Base-by-base conservation (phyloP, 2,113 vertebrate genomes). In the Petaurus breviceps region DNA sequence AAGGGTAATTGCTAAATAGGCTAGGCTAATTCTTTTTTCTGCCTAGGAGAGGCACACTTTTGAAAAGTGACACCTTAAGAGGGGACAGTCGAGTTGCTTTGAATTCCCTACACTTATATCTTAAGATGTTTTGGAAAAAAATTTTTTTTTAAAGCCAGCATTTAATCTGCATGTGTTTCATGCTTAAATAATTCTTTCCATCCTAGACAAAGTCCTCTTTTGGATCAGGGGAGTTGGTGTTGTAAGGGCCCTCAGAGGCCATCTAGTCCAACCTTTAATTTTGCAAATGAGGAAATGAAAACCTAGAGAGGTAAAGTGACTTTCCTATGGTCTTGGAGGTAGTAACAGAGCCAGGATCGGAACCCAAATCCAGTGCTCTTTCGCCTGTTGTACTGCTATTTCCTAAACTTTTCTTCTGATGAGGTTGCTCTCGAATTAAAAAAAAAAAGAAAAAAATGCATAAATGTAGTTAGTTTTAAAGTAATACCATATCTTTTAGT, bases 21-120 rank as follows among this genome's bases (percentile, higher is more conserved):
- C 52, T 51, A 47, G 92, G 68, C 9, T 2, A 68, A 51, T 91
- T 16, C 93, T 90, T 8, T 23, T 47, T 92, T 0, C 2, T 14
- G n/a, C 0, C 54, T 0, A 24, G 91, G 94, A 95, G 89, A 90
- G 93, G 55, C 0, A 19, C 95, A 93, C 90, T 96, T 94, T 96
- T 91, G 92, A 96, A 93, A 97, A 95, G 68, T 47, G 92, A 91
- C 92, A 46, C 24, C 28, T 94, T 47, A 1, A 22, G 84, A 68
- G 94, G 94, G 84, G 50, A 90, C 28, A 93, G 51, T 54, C 46
- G 53, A 68, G 90, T 77, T 68, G 91, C 61, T 89, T n/a, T 89
- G 68, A 43, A 95, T 96, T 94, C 90, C 92, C 92, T 91, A 96
- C 94, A 94, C 94, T 91, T 90, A 37, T 26, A 55, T 93, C 55